phyloP scores from a whole-genome alignment of 2,888 invertebrate species.

The Minunthozetes semirufus region DNA sequence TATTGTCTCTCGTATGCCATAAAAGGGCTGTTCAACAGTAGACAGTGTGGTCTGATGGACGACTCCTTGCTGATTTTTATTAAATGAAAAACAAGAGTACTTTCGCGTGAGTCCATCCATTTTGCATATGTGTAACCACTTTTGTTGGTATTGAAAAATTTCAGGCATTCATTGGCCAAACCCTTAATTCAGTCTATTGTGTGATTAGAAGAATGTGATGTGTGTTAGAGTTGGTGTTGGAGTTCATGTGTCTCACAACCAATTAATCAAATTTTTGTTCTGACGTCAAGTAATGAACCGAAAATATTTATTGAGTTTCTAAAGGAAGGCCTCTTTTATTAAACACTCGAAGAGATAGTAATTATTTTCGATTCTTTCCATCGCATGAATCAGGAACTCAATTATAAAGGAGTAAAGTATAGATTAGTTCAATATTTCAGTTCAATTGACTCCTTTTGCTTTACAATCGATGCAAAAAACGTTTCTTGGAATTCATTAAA shows the following conservation, averaged over 20 bases:
- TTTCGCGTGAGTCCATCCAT: too few relatives aligned
- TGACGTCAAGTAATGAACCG: constrained; percentile 13
- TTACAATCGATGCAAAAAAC: background rate
- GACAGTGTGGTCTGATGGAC: background rate
- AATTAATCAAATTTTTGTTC: constrained; percentile 4
- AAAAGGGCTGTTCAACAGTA: background rate
- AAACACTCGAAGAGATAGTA: background rate
- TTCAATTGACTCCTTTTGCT: too few relatives aligned
- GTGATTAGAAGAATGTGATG: background rate
- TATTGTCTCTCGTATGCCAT: background rate
- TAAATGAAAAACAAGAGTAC: too few relatives aligned
- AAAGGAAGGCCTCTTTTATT: background rate
- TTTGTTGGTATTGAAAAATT: too few relatives aligned
- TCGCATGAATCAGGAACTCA: background rate
- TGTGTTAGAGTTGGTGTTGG: too few relatives aligned
- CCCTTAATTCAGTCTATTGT: background rate
- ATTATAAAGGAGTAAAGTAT: background rate
- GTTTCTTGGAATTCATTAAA: background rate
- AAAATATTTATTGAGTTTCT: constrained; percentile 12
- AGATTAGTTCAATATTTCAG: too few relatives aligned
- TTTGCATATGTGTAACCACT: too few relatives aligned
- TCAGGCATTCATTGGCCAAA: too few relatives aligned
- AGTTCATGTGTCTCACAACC: background rate
- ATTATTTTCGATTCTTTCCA: background rate
- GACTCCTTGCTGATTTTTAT: too few relatives aligned